phyloP scores from a whole-genome alignment of 1,140 invertebrate genomes.

The Anastrepha obliqua region DNA sequence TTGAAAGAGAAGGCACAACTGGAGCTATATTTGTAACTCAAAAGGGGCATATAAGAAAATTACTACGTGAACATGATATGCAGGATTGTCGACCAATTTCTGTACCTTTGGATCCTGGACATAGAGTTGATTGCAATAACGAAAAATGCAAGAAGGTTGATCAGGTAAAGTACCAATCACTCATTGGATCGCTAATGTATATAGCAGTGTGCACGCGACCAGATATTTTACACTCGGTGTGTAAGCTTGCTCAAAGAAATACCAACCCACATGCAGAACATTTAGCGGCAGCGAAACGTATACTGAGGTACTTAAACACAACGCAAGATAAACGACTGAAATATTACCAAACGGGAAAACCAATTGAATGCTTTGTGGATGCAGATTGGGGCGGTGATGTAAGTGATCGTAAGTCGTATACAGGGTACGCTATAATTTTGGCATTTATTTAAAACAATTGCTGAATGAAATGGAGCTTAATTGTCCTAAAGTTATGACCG shows the following conservation, averaged over 20 bases:
- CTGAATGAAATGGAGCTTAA: slow-evolving; percentile 50
- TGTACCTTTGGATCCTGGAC: slow-evolving; percentile 24
- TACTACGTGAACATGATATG: slow-evolving; percentile 41
- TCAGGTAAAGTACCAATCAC: slow-evolving; percentile 40
- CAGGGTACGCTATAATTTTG: slow-evolving; percentile 64
- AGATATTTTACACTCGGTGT: slow-evolving; percentile 49
- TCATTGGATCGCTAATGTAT: slow-evolving; percentile 54
- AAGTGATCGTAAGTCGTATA: slow-evolving; percentile 35
- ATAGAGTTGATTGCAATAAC: slow-evolving; percentile 25
- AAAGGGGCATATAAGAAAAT: slow-evolving; percentile 57
- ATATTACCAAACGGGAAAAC: neutral
- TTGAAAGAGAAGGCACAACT: slow-evolving; percentile 59
- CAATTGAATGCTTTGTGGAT: neutral
- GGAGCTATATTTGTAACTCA: slow-evolving; percentile 32
- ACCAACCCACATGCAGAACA: slow-evolving; percentile 43
- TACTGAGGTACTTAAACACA: slow-evolving; percentile 56
- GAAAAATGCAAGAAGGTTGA: slow-evolving; percentile 31
- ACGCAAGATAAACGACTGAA: slow-evolving; percentile 28
- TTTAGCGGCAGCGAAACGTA: slow-evolving; percentile 43
- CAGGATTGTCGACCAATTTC: slow-evolving; percentile 24
- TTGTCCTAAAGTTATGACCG: neutral
- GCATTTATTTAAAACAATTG: slow-evolving; percentile 61
- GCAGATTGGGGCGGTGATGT: slow-evolving; percentile 26
- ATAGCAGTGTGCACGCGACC: slow-evolving; percentile 44
- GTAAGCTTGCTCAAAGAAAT: slow-evolving; percentile 34